Evolutionary conservation across 2,888 invertebrate genomes (phyloP).

Genomic region (Napeogenes inachia): DNA sequence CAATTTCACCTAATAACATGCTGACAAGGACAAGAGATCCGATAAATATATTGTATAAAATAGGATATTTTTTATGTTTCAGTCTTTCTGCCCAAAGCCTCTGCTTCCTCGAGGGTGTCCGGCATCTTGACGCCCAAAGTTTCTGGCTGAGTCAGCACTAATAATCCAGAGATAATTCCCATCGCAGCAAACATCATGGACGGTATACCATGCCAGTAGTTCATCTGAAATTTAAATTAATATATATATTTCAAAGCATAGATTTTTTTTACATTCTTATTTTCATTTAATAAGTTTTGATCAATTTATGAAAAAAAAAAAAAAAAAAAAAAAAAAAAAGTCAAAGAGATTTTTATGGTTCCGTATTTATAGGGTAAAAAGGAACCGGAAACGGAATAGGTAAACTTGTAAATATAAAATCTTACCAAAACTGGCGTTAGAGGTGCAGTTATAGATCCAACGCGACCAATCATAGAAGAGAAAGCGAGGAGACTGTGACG

Average conservation of each 20-base stretch:
- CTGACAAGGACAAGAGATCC: too few relatives aligned
- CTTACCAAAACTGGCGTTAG: constrained; percentile 76
- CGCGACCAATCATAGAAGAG: constrained; percentile 76
- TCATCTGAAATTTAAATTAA: constrained; percentile 37
- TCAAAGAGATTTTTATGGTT: too few relatives aligned
- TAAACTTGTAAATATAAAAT: too few relatives aligned
- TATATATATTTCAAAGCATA: too few relatives aligned
- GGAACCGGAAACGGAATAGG: too few relatives aligned
- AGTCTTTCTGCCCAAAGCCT: constrained; percentile 46
- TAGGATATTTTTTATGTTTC: background rate
- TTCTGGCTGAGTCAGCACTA: constrained; percentile 79
- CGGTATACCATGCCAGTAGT: constrained; percentile 62
- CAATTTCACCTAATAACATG: too few relatives aligned
- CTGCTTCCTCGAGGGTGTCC: constrained; percentile 78
- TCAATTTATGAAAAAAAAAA: too few relatives aligned
- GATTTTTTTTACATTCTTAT: too few relatives aligned
- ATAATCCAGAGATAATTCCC: constrained; percentile 68
- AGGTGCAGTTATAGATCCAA: constrained; percentile 80
- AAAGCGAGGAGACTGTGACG: constrained; percentile 77
- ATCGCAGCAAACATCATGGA: constrained; percentile 73
- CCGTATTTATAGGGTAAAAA: too few relatives aligned
- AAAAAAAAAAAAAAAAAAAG: too few relatives aligned
- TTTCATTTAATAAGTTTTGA: background rate
- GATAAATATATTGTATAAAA: too few relatives aligned
- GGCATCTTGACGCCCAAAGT: constrained; percentile 77